These are phyloP conservation scores for Melanotaenia maccullochi DNA, from an alignment of 2,797 vertebrate species.

Conservation along the genomic window DNA sequence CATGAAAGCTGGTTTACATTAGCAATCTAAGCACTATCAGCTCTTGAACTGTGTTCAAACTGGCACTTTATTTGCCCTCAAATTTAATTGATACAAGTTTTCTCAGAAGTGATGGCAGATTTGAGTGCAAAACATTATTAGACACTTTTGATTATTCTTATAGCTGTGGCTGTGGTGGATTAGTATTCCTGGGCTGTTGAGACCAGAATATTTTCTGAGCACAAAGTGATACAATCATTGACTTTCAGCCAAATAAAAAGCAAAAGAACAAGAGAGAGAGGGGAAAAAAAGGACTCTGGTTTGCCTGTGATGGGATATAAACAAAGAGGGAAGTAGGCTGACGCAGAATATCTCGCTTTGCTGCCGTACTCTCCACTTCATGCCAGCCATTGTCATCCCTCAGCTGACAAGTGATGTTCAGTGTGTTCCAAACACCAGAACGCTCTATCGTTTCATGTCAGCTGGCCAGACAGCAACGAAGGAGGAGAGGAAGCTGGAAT, in stretches of 20 bases:
- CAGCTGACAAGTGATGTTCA: constrained; percentile 66
- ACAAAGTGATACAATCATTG: constrained; percentile 40
- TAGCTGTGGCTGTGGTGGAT: constrained; percentile 35
- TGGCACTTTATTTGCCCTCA: constrained; percentile 12
- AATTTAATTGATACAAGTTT: constrained; percentile 45
- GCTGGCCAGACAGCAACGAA: constrained; percentile 55
- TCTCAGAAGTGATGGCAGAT: constrained; percentile 25
- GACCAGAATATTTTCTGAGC: constrained; percentile 26
- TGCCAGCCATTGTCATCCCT: constrained; percentile 66
- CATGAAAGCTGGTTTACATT: constrained; percentile 11
- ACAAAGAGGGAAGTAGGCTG: constrained; percentile 61
- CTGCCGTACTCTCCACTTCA: constrained; percentile 10
- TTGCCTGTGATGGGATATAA: constrained; percentile 61
- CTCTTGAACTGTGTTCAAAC: constrained; percentile 25
- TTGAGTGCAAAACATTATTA: constrained; percentile 33
- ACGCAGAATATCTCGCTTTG: constrained; percentile 41
- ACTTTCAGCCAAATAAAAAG: constrained; percentile 46
- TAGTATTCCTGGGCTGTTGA: constrained; percentile 28
- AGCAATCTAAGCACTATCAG: background rate
- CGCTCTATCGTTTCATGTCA: constrained; percentile 65
- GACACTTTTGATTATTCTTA: constrained; percentile 41
- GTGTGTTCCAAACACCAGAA: constrained; percentile 63
- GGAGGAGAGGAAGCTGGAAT: constrained; percentile 54
- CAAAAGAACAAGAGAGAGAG: background rate
- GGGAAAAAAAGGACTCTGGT: constrained; percentile 32